Conservation (phyloP, 2,888 invertebrate species). For the Metalampra italica region DNA sequence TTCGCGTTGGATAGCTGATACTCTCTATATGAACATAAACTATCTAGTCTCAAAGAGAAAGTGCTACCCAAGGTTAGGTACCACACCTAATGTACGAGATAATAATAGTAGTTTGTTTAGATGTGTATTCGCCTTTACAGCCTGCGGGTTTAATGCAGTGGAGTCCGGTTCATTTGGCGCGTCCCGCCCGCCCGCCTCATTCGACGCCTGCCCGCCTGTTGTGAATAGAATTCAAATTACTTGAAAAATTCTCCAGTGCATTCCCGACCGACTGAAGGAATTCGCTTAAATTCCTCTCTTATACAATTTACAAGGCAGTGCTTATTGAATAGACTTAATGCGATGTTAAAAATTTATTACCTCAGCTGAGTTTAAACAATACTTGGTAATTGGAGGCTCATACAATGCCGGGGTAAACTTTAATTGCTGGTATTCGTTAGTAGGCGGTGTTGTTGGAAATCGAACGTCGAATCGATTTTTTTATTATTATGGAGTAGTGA, state of each 20-base stretch:
- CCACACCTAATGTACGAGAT: background rate
- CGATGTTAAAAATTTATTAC: conserved; percentile 13
- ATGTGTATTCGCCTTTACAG: background rate
- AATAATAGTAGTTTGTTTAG: background rate
- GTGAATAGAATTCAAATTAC: conserved; percentile 73
- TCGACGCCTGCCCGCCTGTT: conserved; percentile 42
- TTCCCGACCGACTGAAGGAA: conserved; percentile 28
- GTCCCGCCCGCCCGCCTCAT: conserved; percentile 43
- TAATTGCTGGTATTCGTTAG: background rate
- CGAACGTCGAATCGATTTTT: background rate
- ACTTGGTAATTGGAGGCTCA: conserved; percentile 1
- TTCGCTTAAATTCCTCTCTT: conserved; percentile 40
- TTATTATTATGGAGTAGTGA: no score
- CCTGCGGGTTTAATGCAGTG: conserved; percentile 31
- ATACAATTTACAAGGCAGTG: conserved; percentile 32
- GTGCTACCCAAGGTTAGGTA: no score
- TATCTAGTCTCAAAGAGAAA: no score
- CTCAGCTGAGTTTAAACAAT: conserved; percentile 5
- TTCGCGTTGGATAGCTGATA: no score
- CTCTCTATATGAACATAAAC: no score
- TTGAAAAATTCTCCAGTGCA: conserved; percentile 58
- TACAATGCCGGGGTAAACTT: background rate
- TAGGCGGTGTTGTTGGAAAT: background rate
- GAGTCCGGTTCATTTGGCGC: conserved; percentile 59
- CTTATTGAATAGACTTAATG: conserved; percentile 29